Evolutionary conservation across 2,888 invertebrate species (phyloP).

Genomic region (Pollenia labialis): DNA sequence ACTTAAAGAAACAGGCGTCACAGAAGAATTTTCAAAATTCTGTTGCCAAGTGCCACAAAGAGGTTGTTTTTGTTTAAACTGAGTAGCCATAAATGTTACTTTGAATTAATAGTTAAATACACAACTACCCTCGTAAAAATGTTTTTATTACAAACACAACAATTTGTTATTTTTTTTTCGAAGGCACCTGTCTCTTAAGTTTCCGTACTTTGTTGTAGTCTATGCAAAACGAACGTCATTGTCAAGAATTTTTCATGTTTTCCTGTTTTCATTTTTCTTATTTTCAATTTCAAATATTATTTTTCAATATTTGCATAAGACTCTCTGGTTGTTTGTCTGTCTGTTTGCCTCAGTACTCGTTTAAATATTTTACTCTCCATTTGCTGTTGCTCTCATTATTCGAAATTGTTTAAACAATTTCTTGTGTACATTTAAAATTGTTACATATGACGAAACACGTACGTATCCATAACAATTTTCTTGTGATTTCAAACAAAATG

Average conservation of each 20-base stretch:
- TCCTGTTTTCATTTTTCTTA: constrained; percentile 15
- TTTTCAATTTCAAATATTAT: constrained; percentile 48
- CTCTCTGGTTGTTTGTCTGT: neutral
- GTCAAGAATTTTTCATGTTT: constrained; percentile 36
- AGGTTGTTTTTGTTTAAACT: too few species aligned
- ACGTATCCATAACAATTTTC: neutral
- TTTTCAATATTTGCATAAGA: constrained; percentile 37
- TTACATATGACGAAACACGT: constrained; percentile 64
- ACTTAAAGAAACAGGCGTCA: too few species aligned
- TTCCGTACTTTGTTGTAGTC: neutral
- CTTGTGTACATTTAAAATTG: constrained; percentile 65
- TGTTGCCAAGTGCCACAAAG: too few species aligned
- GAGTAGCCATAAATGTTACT: too few species aligned
- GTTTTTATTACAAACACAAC: neutral
- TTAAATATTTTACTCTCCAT: neutral
- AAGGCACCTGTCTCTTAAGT: constrained; percentile 43
- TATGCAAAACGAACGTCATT: constrained; percentile 43
- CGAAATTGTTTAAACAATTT: constrained; percentile 49
- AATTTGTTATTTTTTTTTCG: neutral
- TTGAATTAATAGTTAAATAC: neutral
- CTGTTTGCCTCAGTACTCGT: neutral
- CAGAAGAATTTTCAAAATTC: too few species aligned
- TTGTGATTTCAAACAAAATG: neutral
- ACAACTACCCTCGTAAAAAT: constrained; percentile 1
- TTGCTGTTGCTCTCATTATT: constrained; percentile 3